phyloP scores from a whole-genome alignment of 2,113 vertebrate species.

The Neogobius melanostomus region DNA sequence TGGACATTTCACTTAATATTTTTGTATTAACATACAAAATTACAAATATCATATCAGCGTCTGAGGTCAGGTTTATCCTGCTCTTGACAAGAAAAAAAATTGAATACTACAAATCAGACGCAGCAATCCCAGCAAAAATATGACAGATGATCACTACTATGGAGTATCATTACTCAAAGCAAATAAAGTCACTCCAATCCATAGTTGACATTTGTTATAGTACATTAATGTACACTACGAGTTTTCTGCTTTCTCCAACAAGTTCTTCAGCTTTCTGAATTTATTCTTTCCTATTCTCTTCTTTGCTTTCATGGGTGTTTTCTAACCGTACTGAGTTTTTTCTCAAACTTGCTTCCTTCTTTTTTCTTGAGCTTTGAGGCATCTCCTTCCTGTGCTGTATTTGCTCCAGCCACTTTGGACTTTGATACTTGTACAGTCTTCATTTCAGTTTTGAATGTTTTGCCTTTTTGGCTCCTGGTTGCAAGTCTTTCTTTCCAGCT shows the following conservation, averaged over 20 bases:
- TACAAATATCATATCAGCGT: too few species aligned
- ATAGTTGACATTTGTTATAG: background rate
- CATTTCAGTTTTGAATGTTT: constrained; percentile 64
- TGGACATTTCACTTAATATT: too few species aligned
- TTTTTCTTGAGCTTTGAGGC: constrained; percentile 51
- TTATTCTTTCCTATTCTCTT: constrained; percentile 74
- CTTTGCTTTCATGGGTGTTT: constrained; percentile 46
- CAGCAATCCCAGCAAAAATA: background rate
- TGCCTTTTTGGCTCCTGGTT: constrained; percentile 63
- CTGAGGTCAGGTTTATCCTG: too few species aligned
- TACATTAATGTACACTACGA: constrained; percentile 19
- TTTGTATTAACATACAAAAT: too few species aligned
- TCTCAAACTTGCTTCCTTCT: constrained; percentile 61
- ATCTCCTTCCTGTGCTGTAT: constrained; percentile 38
- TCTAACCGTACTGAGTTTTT: constrained; percentile 59
- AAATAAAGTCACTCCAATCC: background rate
- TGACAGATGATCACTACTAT: constrained; percentile 23
- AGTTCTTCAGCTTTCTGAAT: constrained; percentile 67
- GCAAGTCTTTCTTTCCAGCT: constrained; percentile 49
- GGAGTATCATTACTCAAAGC: background rate
- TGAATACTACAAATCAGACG: too few species aligned
- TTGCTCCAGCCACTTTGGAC: constrained; percentile 29
- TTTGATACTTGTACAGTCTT: constrained; percentile 44
- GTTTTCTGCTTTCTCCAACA: constrained; percentile 52
- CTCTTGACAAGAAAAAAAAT: too few species aligned